phyloP scores from a whole-genome alignment of 2,888 invertebrate species.

The Acanthoscelides obtectus region DNA sequence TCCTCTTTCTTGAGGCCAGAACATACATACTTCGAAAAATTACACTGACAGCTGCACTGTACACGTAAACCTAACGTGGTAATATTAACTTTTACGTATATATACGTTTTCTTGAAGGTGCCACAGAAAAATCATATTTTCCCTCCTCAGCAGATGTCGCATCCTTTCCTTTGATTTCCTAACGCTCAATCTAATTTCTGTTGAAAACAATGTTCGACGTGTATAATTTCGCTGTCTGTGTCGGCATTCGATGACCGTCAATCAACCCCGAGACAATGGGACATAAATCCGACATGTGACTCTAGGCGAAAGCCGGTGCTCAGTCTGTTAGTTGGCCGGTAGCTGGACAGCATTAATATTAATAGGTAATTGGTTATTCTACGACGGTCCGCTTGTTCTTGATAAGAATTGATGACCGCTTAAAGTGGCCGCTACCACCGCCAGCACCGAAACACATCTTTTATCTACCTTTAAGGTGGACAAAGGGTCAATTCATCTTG shows the following conservation, averaged over 20 bases:
- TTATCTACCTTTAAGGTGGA: constrained; percentile 2
- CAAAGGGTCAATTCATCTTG: not conserved
- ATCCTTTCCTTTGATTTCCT: too few relatives aligned
- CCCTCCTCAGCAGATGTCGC: too few relatives aligned
- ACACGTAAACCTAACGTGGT: too few relatives aligned
- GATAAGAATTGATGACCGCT: not conserved
- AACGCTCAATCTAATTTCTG: not conserved
- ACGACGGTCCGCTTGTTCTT: constrained; percentile 5
- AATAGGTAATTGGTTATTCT: constrained; percentile 21
- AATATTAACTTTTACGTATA: too few relatives aligned
- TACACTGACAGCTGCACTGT: too few relatives aligned
- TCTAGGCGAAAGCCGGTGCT: constrained; percentile 11
- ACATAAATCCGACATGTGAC: constrained; percentile 19
- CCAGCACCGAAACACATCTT: not conserved
- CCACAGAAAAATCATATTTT: too few relatives aligned
- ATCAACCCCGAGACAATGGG: constrained; percentile 13
- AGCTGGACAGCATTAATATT: constrained; percentile 20
- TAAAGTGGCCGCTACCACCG: not conserved
- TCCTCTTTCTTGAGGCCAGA: too few relatives aligned
- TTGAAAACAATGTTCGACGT: not conserved
- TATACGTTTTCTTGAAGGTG: too few relatives aligned
- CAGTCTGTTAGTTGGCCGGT: constrained; percentile 6
- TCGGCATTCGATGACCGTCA: not conserved
- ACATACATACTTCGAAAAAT: too few relatives aligned
- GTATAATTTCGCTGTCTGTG: not conserved